phyloP scores from a whole-genome alignment of 2,888 invertebrate species.

The Parnassius apollo region DNA sequence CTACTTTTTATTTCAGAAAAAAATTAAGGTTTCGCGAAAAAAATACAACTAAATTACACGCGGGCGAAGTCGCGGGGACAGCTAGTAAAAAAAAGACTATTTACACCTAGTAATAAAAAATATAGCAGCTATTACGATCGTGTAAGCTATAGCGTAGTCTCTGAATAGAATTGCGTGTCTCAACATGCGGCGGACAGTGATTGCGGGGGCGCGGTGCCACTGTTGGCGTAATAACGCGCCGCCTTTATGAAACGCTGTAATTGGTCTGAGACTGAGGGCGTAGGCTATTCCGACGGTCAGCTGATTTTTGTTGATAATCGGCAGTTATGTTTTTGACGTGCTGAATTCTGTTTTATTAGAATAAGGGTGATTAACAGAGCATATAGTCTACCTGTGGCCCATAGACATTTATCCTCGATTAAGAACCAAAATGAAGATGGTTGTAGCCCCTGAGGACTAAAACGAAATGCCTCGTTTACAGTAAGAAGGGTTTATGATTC shows the following conservation, averaged over 20 bases:
- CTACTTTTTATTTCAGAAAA: no score
- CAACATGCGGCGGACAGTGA: not conserved
- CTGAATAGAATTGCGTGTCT: constrained; percentile 19
- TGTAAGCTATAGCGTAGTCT: not conserved
- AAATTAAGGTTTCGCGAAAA: no score
- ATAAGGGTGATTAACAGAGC: no score
- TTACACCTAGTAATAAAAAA: not conserved
- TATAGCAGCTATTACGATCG: constrained; percentile 1
- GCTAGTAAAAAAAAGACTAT: not conserved
- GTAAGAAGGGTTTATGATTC: no score
- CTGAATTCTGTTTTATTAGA: no score
- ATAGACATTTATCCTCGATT: no score
- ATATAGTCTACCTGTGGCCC: no score
- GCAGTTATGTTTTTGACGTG: not conserved
- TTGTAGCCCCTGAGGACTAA: no score
- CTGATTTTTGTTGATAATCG: constrained; percentile 2
- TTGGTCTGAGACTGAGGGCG: constrained; percentile 14
- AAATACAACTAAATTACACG: no score
- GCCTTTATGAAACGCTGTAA: constrained; percentile 12
- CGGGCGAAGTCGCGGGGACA: no score
- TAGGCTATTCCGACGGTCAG: constrained; percentile 10
- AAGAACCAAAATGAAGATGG: no score
- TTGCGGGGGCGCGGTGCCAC: constrained; percentile 20
- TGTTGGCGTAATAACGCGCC: constrained; percentile 5
- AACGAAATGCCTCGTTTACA: no score